Conservation (phyloP, 2,113 vertebrate species). For the Corythornis vintsioides region DNA sequence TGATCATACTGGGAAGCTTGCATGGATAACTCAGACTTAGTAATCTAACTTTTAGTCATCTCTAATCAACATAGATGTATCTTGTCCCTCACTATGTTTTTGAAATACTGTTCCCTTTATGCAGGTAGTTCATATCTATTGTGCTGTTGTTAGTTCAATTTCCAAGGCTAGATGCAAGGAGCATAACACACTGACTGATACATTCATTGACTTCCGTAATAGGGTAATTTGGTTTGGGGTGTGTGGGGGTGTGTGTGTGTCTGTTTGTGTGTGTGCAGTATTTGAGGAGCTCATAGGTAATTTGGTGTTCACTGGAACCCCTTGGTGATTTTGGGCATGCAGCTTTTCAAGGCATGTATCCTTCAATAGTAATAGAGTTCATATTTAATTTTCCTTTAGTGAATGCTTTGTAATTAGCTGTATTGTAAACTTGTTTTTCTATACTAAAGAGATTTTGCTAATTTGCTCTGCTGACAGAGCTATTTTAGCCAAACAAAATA, state of each 20-base stretch:
- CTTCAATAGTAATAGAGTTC: background rate
- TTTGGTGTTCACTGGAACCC: background rate
- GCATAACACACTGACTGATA: background rate
- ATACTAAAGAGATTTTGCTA: background rate
- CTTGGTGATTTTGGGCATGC: background rate
- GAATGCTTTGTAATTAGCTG: background rate
- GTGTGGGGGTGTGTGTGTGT: too few species aligned
- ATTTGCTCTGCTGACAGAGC: background rate
- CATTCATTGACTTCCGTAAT: background rate
- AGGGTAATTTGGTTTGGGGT: too few species aligned
- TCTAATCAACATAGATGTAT: background rate
- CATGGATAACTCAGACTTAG: background rate
- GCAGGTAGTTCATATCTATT: background rate
- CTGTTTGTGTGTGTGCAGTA: too few species aligned
- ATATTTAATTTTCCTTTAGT: background rate
- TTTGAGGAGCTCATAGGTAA: background rate
- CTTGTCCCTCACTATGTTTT: background rate
- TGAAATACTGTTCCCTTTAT: background rate
- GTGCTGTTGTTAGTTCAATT: background rate
- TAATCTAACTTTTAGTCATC: background rate
- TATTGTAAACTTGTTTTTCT: background rate
- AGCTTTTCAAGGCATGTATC: background rate
- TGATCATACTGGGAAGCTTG: background rate
- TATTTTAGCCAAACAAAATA: conserved; percentile 13
- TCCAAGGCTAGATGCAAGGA: background rate